These are phyloP conservation scores for Struthidea cinerea DNA, from an alignment of 2,113 vertebrate genomes.

Conservation along the genomic window DNA sequence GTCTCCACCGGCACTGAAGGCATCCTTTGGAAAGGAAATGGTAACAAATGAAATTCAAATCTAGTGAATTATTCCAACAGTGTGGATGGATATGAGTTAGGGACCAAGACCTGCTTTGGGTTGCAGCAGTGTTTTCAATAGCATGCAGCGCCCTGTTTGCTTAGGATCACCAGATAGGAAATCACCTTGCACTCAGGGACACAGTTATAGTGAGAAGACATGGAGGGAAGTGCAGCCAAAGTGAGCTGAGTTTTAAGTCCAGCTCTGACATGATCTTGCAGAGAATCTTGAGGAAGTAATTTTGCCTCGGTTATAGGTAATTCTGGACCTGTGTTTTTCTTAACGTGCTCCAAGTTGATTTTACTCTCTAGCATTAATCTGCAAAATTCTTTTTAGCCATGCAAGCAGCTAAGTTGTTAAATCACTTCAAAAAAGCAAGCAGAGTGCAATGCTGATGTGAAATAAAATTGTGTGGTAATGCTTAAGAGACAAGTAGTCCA, in stretches of 20 bases:
- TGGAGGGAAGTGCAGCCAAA: neutral
- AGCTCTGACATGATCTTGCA: neutral
- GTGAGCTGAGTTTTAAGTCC: neutral
- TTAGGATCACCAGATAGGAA: neutral
- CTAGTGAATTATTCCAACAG: neutral
- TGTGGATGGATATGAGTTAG: neutral
- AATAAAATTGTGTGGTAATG: neutral
- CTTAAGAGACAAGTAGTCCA: neutral
- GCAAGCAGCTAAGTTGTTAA: neutral
- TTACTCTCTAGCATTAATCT: neutral
- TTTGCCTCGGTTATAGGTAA: neutral
- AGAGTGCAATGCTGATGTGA: neutral
- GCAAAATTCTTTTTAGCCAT: neutral
- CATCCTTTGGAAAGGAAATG: neutral
- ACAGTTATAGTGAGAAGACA: neutral
- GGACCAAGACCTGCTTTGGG: fast-evolving
- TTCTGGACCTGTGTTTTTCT: neutral
- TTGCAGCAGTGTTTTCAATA: neutral
- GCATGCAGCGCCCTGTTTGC: neutral
- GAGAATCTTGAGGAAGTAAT: neutral
- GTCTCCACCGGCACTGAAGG: neutral
- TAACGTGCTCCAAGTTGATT: neutral
- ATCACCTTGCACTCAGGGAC: neutral
- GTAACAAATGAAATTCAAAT: neutral
- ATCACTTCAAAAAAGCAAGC: neutral